Base-by-base conservation (phyloP, 2,888 invertebrate genomes). In the Eupithecia abbreviata region DNA sequence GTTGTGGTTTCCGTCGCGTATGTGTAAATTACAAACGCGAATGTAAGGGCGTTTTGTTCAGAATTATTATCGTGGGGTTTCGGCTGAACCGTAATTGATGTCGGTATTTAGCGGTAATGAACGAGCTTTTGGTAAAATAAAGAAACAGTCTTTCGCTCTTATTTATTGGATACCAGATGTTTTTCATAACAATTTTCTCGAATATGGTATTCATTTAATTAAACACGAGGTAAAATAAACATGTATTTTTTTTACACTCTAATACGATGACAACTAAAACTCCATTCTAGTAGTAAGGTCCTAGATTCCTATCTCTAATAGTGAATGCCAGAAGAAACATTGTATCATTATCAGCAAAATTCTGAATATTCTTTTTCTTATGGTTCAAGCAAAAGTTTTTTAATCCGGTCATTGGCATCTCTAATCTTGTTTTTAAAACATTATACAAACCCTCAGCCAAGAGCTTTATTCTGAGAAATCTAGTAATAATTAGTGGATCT, bases 21-120 rank as follows among this genome's bases (percentile, higher is more conserved):
- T 89, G 90, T 89, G 90, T 88, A 92, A 91, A 92, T 92, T 90
- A 91, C 89, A 86, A 82, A 82, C 82, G 84, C 81, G 84, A 90
- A 91, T 91, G 90, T 91, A 89, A 88, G 87, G 88, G 87, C 88
- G 86, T 90, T 90, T 88, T 82, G 86, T 88, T 81, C 71, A 51
- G 75, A 81, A 81, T 82, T 81, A 82, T 82, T 80, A 79, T 79
- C 72, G 76, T 65, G 74, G 77, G 79, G 75, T 79, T 67, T 69
- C 76, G 79, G 79, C 78, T 77, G 58, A 69, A 75, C 58, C 42
- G 68, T 77, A 79, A 81, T 77, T 77, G 80, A 83, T 80, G 78
- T 15, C 62, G 67, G 75, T 58, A 74, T 75, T 82, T 79, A 80
- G 75, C 74, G 67, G 73, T 65, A 42, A 69, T 69, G 45, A 45